Evolutionary conservation across 2,888 invertebrate genomes (phyloP).

Genomic region (Synergus umbraculus): DNA sequence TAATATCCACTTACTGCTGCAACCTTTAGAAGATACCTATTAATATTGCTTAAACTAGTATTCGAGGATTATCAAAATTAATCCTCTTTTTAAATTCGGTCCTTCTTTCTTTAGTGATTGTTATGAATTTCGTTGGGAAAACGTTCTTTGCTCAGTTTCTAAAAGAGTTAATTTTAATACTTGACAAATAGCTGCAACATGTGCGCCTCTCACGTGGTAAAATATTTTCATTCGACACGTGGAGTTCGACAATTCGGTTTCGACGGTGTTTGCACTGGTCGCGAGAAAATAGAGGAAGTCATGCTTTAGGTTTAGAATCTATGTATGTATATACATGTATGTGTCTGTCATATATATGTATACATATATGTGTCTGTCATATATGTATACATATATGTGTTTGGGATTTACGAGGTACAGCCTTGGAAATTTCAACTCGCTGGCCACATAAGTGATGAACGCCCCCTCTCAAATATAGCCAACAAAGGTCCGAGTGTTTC

Average conservation of each 20-base stretch:
- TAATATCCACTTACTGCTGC: neutral
- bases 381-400: neutral
- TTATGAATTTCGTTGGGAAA: neutral
- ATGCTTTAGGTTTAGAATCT: neutral
- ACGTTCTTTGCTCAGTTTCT: neutral
- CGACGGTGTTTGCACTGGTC: neutral
- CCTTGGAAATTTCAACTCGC: neutral
- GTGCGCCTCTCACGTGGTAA: slow-evolving; percentile 17
- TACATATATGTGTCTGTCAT: neutral
- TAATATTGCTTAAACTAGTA: too few species aligned
- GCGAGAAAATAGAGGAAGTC: slow-evolving; percentile 7
- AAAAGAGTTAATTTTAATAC: neutral
- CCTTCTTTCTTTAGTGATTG: neutral
- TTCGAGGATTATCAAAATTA: neutral
- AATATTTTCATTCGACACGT: slow-evolving; percentile 21
- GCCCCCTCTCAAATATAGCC: neutral
- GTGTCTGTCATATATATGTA: too few species aligned
- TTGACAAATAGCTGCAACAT: neutral
- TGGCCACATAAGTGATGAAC: neutral
- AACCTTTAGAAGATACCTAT: neutral
- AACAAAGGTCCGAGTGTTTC: neutral
- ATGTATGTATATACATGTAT: neutral
- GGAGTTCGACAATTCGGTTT: neutral
- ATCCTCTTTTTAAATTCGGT: neutral
- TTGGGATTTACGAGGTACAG: neutral